phyloP scores from a whole-genome alignment of 2,888 invertebrate species.

The Tinea semifulvella region DNA sequence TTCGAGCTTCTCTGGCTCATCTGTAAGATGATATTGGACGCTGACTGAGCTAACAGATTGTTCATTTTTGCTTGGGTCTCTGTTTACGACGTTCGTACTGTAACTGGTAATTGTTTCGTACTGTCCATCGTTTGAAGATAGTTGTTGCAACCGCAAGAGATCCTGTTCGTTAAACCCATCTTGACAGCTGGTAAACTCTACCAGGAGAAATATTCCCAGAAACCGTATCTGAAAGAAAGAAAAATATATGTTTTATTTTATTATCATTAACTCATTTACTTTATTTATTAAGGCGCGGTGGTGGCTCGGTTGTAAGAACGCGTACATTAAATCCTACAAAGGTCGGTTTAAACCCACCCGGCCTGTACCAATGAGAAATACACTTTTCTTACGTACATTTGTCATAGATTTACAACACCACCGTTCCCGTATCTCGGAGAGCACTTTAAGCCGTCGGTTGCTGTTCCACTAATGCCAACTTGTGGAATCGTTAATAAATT shows the following conservation, averaged over 20 bases:
- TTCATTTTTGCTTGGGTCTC: slow-evolving; percentile 33
- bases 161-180: slow-evolving; percentile 50
- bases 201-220: slow-evolving; percentile 44
- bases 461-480: no score
- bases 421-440: no score
- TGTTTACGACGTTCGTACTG: slow-evolving; percentile 39
- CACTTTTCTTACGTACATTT: no score
- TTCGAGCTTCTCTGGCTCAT: slow-evolving; percentile 38
- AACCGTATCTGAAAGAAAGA: slow-evolving; percentile 56
- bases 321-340: no score
- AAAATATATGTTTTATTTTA: slow-evolving; percentile 15
- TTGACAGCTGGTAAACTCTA: slow-evolving; percentile 41
- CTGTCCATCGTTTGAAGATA: slow-evolving; percentile 39
- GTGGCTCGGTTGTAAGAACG: no score
- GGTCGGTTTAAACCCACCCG: no score
- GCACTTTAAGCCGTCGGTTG: no score
- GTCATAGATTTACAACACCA: no score
- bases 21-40: slow-evolving; percentile 39
- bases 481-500: no score
- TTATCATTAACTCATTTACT: background rate
- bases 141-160: slow-evolving; percentile 41
- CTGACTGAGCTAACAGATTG: slow-evolving; percentile 41
- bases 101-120: slow-evolving; percentile 39
- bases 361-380: no score
- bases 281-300: no score